Evolutionary conservation across 2,113 vertebrate genomes (phyloP), one percentile per base, ranked within the genome.

Genomic region (Crypturellus undulatus): DNA sequence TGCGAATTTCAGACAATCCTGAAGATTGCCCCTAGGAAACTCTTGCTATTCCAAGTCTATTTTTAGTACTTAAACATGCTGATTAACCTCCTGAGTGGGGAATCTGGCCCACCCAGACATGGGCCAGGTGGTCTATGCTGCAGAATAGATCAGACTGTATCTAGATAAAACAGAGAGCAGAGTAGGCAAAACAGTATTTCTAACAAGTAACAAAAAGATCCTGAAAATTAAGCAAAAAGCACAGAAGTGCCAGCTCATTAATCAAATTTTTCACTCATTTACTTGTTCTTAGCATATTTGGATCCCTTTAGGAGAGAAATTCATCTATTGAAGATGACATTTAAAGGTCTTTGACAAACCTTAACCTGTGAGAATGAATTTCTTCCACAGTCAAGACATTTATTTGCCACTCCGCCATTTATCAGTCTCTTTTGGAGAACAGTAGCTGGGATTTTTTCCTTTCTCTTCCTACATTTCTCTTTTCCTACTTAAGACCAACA

Each of bases 81-180:
- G 54, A 56, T 56, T 56, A 17, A 60, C 7, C 28, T 38, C 0
- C 0, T 49, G 21, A 21, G 12, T 68, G 32, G 52, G 78, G 25
- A 88, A 54, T 67, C 32, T 58, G 45, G 7, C 32, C 52, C 6
- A 56, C 14, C 15, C 26, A 56, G 52, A 28, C 26, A 56, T 16
- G 14, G 56, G 79, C 10, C 14, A 5, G 5, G 10, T 30, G 5
- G 28, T 10, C 68, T 9, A 28, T 68, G 15, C 28, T 77, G 36
- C 40, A 72, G 75, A 72, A 68, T 7, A 58, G 28, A 22, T 30
- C 51, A 54, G 51, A 28, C 12, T 54, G 51, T 54, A 54, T 26
- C 51, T 28, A 54, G 51, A 28, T 26, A 54, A 54, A 54, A 52
- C 51, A 60, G 14, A 19, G 52, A 78, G 12, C 24, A 43, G 6